Base-by-base conservation (phyloP, 2,888 invertebrate genomes). In the Marronus borbonicus region DNA sequence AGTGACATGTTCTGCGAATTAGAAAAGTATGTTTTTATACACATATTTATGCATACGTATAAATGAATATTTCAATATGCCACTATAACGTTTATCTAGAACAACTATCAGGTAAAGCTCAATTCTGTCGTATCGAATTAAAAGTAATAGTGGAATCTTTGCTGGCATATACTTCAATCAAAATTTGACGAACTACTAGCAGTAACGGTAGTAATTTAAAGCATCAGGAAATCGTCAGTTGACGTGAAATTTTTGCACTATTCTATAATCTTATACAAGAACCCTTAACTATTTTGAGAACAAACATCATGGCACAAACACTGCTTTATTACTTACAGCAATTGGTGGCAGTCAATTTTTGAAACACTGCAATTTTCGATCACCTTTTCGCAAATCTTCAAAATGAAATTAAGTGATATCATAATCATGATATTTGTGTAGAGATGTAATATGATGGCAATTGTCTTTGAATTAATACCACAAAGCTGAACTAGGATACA, bases 261-360 rank as follows among this genome's bases (percentile, higher is more conserved):
- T 44, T 62, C 72, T 74, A 74, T 74, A 49, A n/a, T 74, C 60
- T 60, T 24, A 39, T 20, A 12, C 44, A 74, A 49, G 44, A 55
- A 74, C 72, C 72, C 72, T 74, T 74, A 74, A 74, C 72, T 74
- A 74, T 74, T 74, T 74, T 74, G 72, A 74, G 72, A 74, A 74
- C 60, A 60, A 74, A 60, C 72, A 74, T 70, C 70, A 55, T 31
- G 62, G 60, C 60, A 74, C 70, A 74, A 24, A 60, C 72, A 74
- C 60, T 39, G 58, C 55, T 74, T 70, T 44, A 55, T 70, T 74
- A 74, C 72, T 74, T 74, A 74, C 72, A 44, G 60, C 14, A 74
- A 60, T 24, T 74, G 72, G 49, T 24, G 44, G 28, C 60, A 74
- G 44, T 74, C 24, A 68, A 74, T 24, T 44, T 74, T 74, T 74